Base-by-base conservation (phyloP, 2,797 vertebrate genomes). In the Xenopus petersii region DNA sequence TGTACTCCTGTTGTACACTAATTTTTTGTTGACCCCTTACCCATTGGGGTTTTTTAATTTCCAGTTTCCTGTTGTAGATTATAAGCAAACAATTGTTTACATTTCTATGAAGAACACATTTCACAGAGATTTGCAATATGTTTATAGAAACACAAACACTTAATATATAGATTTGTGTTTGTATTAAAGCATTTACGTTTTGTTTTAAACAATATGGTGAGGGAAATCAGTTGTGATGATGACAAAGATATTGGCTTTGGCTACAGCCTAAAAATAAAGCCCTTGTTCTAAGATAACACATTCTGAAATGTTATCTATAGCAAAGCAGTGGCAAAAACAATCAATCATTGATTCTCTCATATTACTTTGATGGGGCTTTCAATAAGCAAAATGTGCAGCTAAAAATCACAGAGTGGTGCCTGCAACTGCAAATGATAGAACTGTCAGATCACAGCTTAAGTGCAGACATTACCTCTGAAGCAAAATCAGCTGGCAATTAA, bases 261-360 rank as follows among this genome's bases (percentile, higher is more conserved):
- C 46, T 54, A 68, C 49, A 78, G 64, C 51, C 49, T 69, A 70
- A 70, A 70, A 78, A 63, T 67, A 77, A 64, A 58, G 67, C 48
- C 42, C 62, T 74, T 59, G 70, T 79, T 79, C 70, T 74, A 74
- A 60, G 77, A 74, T 70, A 79, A 79, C 77, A 66, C 64, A 65
- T 78, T 78, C 1, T 63, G 71, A 74, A 70, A 74, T 70, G 47
- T 55, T 62, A 70, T 71, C 67, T 65, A 74, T 74, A 74, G 65
- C 66, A 74, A 64, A 70, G 26, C 26, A 62, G 36, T 17, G 77
- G 70, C 66, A 70, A 79, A 74, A 66, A 78, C 71, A 74, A 79
- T 79, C 71, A 74, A 79, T 79, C 71, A 78, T 78, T 71, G 70
- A 64, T 79, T 70, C 62, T 58, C 66, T 79, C 71, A 70, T 79